A percentile compares a stretch with the other conserved stretches of the same genome.
phyloP scores from a whole-genome alignment of 2,113 vertebrate genomes.

The Oriolus oriolus region DNA sequence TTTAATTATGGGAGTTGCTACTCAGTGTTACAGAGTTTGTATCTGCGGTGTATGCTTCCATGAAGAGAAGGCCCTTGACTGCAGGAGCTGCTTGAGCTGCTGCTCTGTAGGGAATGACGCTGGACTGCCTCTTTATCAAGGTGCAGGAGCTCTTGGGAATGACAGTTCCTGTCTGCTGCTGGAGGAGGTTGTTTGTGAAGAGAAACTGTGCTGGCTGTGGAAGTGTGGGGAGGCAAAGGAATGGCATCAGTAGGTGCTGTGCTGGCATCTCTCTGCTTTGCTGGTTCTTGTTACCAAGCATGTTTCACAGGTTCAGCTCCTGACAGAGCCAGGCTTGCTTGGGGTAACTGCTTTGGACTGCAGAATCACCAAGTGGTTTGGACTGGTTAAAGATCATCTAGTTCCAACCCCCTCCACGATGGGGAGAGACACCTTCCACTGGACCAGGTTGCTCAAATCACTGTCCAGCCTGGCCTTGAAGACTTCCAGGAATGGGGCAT shows the following conservation, averaged over 20 bases:
- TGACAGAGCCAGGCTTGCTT: neutral
- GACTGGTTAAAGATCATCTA: neutral
- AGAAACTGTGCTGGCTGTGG: neutral
- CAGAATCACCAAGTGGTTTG: neutral
- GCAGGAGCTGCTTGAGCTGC: neutral
- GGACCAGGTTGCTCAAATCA: neutral
- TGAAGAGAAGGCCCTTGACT: neutral
- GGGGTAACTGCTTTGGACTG: neutral
- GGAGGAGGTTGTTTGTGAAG: neutral
- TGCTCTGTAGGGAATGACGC: neutral
- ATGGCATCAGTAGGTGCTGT: neutral
- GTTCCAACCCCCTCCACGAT: fast-evolving
- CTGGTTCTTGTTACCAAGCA: fast-evolving
- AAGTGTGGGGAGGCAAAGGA: neutral
- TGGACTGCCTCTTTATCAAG: neutral
- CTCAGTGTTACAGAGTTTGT: neutral
- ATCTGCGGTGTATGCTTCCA: fast-evolving
- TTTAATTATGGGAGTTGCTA: fast-evolving
- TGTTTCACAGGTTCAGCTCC: neutral
- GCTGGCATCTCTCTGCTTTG: neutral
- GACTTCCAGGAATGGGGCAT: neutral
- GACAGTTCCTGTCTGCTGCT: neutral
- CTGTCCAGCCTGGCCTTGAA: neutral
- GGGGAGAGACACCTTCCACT: neutral
- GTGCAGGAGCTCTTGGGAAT: neutral